Evolutionary conservation across 2,888 invertebrate species (phyloP).

Genomic region (Scaptomyza cyrtandrae): DNA sequence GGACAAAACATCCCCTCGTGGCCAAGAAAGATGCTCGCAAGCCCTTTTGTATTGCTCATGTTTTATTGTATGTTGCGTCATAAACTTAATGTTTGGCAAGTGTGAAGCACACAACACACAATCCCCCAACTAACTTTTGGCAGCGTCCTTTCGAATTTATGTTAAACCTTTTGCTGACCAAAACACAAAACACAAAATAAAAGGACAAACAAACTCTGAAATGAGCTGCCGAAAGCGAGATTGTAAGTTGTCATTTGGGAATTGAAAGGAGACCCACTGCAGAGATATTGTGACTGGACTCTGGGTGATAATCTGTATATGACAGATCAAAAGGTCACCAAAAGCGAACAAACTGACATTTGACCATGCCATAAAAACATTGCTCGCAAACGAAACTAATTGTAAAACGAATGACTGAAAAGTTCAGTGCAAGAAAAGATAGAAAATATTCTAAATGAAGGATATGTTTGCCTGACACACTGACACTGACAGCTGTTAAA

Average conservation of each 20-base stretch:
- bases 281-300: slow-evolving; percentile 44
- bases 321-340: slow-evolving; percentile 38
- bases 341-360: slow-evolving; percentile 9
- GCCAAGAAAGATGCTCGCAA: slow-evolving; percentile 48
- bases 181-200: slow-evolving; percentile 12
- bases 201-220: slow-evolving; percentile 38
- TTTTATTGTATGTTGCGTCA: slow-evolving; percentile 77
- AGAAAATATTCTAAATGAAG: background rate
- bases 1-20: slow-evolving; percentile 71
- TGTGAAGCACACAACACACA: slow-evolving; percentile 59
- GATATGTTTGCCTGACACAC: slow-evolving; percentile 43
- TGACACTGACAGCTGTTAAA: slow-evolving; percentile 48
- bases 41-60: slow-evolving; percentile 62
- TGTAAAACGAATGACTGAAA: slow-evolving; percentile 54
- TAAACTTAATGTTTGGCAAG: slow-evolving; percentile 78
- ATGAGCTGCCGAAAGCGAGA: slow-evolving; percentile 50
- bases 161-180: slow-evolving; percentile 75
- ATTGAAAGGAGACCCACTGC: slow-evolving; percentile 35
- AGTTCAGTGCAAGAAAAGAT: slow-evolving; percentile 34
- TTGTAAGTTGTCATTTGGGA: slow-evolving; percentile 67
- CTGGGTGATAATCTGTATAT: slow-evolving; percentile 67
- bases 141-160: slow-evolving; percentile 56
- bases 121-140: slow-evolving; percentile 7
- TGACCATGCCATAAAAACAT: slow-evolving; percentile 27
- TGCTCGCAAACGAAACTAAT: slow-evolving; percentile 58